These are phyloP conservation scores for zebrafish (Danio rerio) DNA, from an alignment of 2,113 vertebrate species.

Conservation along the genomic window GRCz12tu NC_133197.1:20103501-20104000, in stretches of 20 bases:
- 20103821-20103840: neutral
- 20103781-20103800: neutral
- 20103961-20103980: constrained; percentile 21
- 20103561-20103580: constrained; percentile 40
- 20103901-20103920: constrained; percentile 10
- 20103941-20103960: constrained; percentile 33
- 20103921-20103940: constrained; percentile 26
- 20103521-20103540: constrained; percentile 40
- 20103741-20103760: constrained; percentile 26
- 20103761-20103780: neutral
- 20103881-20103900: neutral
- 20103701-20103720: constrained; percentile 36
- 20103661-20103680: constrained; percentile 20
- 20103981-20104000: constrained; percentile 2
- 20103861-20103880: constrained; percentile 5
- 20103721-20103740: constrained; percentile 52
- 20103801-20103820: neutral
- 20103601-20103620: constrained; percentile 36
- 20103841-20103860: constrained; percentile 3
- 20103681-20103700: constrained; percentile 59
- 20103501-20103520: neutral
- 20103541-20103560: constrained; percentile 43
- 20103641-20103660: constrained; percentile 45
- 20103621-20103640: neutral
- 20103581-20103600: constrained; percentile 50